These are phyloP conservation scores for Atractosteus spatula DNA, from an alignment of 2,113 vertebrate genomes.

Conservation along the genomic window DNA sequence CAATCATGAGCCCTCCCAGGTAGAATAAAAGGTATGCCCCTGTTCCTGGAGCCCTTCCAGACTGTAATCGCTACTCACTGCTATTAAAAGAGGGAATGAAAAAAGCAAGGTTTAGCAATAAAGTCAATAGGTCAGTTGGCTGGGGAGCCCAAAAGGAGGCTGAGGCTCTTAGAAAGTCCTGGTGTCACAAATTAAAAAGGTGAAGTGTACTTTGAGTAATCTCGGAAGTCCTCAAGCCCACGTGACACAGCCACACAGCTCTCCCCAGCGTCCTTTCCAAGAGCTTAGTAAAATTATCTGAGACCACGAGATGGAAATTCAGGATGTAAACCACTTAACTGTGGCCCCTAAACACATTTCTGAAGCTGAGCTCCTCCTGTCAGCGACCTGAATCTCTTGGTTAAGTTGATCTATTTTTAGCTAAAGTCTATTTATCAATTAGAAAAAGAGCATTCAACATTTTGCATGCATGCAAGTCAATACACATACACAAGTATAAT, in stretches of 20 bases:
- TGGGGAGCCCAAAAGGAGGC: too few relatives aligned
- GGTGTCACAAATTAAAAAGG: not conserved
- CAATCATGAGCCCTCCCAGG: too few relatives aligned
- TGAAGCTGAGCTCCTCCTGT: not conserved
- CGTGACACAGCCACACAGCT: not conserved
- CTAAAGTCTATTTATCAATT: conserved; percentile 1
- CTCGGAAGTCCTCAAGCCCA: not conserved
- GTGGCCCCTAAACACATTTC: not conserved
- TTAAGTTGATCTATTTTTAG: conserved; percentile 7
- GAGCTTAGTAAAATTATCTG: conserved; percentile 14
- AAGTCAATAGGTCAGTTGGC: too few relatives aligned
- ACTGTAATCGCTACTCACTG: too few relatives aligned
- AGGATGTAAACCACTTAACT: conserved; percentile 22
- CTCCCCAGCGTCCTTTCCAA: not conserved
- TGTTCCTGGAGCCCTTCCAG: too few relatives aligned
- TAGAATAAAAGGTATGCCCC: too few relatives aligned
- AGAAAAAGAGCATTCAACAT: not conserved
- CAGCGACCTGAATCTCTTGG: not conserved
- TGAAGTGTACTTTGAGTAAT: not conserved
- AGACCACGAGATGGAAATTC: conserved; percentile 8
- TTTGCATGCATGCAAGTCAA: too few relatives aligned
- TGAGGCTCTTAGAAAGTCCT: too few relatives aligned
- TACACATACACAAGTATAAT: too few relatives aligned
- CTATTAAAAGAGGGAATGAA: too few relatives aligned
- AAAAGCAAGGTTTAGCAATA: too few relatives aligned